Evolutionary conservation across 2,113 vertebrate species (phyloP).

Genomic region (Prunella fulvescens): DNA sequence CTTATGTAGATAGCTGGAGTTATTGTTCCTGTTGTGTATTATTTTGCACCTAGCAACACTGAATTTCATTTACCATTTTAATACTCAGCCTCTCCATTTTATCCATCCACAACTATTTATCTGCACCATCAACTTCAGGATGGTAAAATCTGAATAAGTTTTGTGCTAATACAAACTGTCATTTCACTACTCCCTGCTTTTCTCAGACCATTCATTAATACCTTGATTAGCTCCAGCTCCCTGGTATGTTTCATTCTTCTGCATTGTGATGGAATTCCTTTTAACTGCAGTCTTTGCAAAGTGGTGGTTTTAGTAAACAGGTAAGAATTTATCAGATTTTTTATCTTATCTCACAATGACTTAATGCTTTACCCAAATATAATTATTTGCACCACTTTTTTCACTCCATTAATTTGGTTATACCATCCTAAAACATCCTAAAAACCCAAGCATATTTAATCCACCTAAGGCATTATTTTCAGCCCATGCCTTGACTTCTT

Average conservation of each 20-base stretch:
- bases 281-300: neutral
- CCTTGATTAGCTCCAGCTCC: neutral
- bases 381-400: neutral
- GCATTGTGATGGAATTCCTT: neutral
- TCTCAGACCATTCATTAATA: neutral
- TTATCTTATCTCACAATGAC: neutral
- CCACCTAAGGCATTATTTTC: neutral
- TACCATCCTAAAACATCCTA: neutral
- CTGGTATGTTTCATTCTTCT: neutral
- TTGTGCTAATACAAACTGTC: neutral
- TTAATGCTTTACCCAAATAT: neutral
- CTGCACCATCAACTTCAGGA: neutral
- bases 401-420: neutral
- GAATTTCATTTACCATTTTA: neutral
- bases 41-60: neutral
- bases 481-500: neutral
- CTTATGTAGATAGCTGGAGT: neutral
- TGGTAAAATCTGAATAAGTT: neutral
- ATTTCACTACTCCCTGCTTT: neutral
- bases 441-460: neutral
- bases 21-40: neutral
- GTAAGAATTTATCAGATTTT: neutral
- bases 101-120: neutral
- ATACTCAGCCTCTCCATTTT: neutral
- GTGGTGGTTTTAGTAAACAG: neutral